Percentiles rank a stretch among this genome's conserved stretches.
Conservation (phyloP, 2,113 vertebrate genomes). For the Greenwoodochromis staneri region DNA sequence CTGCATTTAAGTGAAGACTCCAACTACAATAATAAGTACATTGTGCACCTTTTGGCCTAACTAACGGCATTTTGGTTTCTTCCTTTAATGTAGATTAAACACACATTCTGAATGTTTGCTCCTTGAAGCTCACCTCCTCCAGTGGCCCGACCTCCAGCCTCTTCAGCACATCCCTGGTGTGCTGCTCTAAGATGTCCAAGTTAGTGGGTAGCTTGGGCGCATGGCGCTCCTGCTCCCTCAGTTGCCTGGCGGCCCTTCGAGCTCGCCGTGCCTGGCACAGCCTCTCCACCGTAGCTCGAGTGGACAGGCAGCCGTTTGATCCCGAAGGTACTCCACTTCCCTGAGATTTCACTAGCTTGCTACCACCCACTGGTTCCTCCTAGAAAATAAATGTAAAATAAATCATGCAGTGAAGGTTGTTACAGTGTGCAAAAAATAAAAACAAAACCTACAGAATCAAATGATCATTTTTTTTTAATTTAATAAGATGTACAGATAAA, state of each 20-base stretch:
- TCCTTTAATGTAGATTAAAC: background rate
- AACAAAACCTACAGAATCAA: background rate
- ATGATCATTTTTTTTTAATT: rapidly evolving
- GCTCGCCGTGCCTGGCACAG: constrained; percentile 76
- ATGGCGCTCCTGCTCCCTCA: constrained; percentile 78
- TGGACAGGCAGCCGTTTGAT: constrained; percentile 70
- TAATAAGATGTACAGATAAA: background rate
- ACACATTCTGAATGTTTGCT: background rate
- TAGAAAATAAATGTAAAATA: constrained; percentile 41
- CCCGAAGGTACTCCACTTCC: constrained; percentile 48
- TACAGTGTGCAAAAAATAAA: background rate
- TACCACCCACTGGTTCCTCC: constrained; percentile 80
- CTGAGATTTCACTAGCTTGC: constrained; percentile 91
- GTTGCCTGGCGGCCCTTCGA: constrained; percentile 76
- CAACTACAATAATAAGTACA: background rate
- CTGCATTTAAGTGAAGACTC: background rate
- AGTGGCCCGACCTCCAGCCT: constrained; percentile 89
- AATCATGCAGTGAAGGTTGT: background rate
- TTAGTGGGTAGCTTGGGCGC: constrained; percentile 81
- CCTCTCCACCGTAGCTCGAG: constrained; percentile 80
- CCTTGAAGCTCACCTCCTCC: constrained; percentile 75
- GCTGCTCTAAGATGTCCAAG: constrained; percentile 91
- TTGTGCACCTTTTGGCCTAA: background rate
- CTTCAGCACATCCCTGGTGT: constrained; percentile 90
- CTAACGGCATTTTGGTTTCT: background rate